Evolutionary conservation across 2,797 vertebrate genomes (phyloP), one percentile per base, ranked within the genome.

Genomic region (Chaunax sp.): DNA sequence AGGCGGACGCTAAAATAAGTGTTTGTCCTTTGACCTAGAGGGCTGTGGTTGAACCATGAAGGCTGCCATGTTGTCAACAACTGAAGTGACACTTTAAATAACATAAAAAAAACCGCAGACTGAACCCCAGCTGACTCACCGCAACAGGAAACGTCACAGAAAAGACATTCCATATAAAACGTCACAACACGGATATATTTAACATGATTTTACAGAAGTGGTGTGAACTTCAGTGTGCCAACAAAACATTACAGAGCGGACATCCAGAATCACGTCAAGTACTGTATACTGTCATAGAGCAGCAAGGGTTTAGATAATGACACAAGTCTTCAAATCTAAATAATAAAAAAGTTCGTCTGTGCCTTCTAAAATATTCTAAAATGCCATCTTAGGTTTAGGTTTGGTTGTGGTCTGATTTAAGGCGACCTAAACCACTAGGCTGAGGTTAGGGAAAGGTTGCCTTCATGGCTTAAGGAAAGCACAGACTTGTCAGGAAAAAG

Each of bases 31-130:
- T 35, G 59, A 57, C 50, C 65, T 46, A 8, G 30, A 12, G 53
- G 22, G 50, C 28, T 64, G 67, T 5, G 70, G 76, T 25, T 13
- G 23, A 82, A 69, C 46, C 72, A 22, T 3, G 19, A n/a, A 19
- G 73, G 38, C 66, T 37, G 67, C 84, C 78, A 50, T 69, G 47
- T 12, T 37, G 25, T 41, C 64, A 40, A 22, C 83, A 75, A 19
- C 84, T 67, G 83, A 80, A 83, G 71, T 55, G 26, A 22, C 0
- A 20, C 79, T 84, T 83, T 83, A 87, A 87, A 90, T 81, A 88
- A 82, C 68, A 59, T 2, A 0, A 18, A 54, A 37, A 20, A 57
- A 37, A 69, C 78, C 86, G 38, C 78, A 81, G 76, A 20, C 78
- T 45, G 56, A 50, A 66, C 82, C 79, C 1, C 74, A 18, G 80